Evolutionary conservation across 2,797 vertebrate species (phyloP), one percentile per base, ranked within the genome.

Genomic region (Pygocentrus nattereri): DNA sequence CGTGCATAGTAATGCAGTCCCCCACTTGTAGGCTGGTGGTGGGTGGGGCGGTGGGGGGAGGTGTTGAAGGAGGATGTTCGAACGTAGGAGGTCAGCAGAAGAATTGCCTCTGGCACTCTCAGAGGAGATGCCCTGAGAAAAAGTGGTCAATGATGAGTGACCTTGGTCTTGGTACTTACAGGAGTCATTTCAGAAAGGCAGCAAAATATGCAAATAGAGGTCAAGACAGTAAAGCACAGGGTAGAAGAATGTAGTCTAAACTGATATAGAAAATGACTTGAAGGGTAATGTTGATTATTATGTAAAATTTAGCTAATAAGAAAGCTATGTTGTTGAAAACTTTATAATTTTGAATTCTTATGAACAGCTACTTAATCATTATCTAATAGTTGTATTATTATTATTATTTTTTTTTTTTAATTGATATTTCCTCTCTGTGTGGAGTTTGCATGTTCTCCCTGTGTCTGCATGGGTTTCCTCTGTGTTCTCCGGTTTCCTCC

Each of bases 71-170:
- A 62, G 38, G 73, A 50, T 81, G 81, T 81, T 72, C 80, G 80
- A 83, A 89, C 85, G 65, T 76, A 85, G 86, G 87, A 91, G 88
- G 89, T 91, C 88, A 89, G 79, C 41, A 54, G 65, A 76, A 81
- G 86, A 87, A 85, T 74, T 81, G 85, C 87, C 56, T 13, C 79
- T 61, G 88, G 88, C 85, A 65, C 80, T 74, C 74, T 44, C 81
- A 78, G 71, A 70, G 83, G 76, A 88, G 80, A 84, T 81, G 76
- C 71, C 56, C 79, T 82, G 65, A 89, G 85, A 78, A 87, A 76
- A 79, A 81, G 82, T 87, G 86, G 65, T 85, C 79, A 85, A 82
- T 73, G 72, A 73, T 79, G 31, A 83, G 84, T 56, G 77, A 86
- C 86, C 76, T 78, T 25, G 74, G 6, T 80, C 81, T 69, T 70